Percentiles rank a stretch among this genome's conserved stretches.
phyloP scores from a whole-genome alignment of 2,113 vertebrate species.

The Podarcis raffonei region DNA sequence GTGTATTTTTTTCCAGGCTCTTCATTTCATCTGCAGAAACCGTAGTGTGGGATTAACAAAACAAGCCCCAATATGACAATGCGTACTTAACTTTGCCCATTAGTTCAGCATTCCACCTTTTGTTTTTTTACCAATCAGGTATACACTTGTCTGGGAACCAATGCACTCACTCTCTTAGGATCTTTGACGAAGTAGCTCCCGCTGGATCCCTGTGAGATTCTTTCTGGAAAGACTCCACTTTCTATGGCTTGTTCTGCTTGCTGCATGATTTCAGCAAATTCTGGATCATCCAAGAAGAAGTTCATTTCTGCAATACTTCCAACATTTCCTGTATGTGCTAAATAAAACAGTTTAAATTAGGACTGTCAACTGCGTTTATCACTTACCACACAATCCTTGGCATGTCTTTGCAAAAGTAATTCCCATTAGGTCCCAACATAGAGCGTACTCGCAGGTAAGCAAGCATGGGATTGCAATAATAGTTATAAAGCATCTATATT shows the following conservation, averaged over 20 bases:
- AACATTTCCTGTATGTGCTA: slow-evolving; percentile 60
- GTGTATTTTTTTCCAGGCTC: neutral
- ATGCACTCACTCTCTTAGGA: slow-evolving; percentile 86
- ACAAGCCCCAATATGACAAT: neutral
- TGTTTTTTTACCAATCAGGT: neutral
- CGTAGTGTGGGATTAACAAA: neutral
- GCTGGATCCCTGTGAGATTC: slow-evolving; percentile 96
- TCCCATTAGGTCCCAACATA: no score
- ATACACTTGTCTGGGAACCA: slow-evolving; percentile 20
- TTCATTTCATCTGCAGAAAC: neutral
- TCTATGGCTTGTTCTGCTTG: slow-evolving; percentile 92
- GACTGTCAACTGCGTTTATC: neutral
- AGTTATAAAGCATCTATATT: neutral
- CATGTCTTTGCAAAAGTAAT: no score
- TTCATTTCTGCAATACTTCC: slow-evolving; percentile 83
- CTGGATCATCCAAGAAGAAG: slow-evolving; percentile 87
- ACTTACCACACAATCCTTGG: neutral
- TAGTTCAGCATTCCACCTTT: neutral
- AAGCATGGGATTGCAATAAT: no score
- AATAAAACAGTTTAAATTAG: neutral
- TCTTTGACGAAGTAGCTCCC: slow-evolving; percentile 99
- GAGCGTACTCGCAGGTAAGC: no score
- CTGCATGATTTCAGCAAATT: slow-evolving; percentile 89
- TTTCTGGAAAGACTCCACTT: slow-evolving; percentile 87
- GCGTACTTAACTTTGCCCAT: neutral